Evolutionary conservation across 2,113 vertebrate genomes (phyloP).

Genomic region (Xiphorhynchus elegans): DNA sequence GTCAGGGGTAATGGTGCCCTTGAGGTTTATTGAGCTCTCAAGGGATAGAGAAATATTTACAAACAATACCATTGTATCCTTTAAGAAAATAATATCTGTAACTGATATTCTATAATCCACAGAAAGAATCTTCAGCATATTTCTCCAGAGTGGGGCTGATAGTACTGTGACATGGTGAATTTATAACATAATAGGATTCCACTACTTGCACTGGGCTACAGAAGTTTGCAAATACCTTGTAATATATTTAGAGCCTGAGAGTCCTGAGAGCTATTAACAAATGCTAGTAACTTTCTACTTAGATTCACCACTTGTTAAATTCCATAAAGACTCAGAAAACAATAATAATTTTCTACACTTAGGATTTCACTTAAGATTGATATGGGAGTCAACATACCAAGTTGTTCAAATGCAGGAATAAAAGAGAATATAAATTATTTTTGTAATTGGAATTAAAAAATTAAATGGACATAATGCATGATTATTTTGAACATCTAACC

Average conservation of each 20-base stretch:
- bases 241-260: not conserved
- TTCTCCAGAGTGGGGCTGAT: not conserved
- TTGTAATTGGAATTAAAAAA: not conserved
- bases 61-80: not conserved
- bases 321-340: not conserved
- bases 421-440: not conserved
- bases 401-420: not conserved
- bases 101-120: not conserved
- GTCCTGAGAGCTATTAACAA: not conserved
- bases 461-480: not conserved
- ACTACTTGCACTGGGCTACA: not conserved
- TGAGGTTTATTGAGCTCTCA: not conserved
- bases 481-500: not conserved
- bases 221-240: not conserved
- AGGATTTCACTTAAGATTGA: not conserved
- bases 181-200: not conserved
- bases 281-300: not conserved
- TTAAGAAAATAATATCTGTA: not conserved
- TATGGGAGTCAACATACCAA: not conserved
- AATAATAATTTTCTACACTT: not conserved
- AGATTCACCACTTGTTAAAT: not conserved
- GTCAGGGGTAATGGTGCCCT: not conserved
- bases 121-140: not conserved
- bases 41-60: not conserved
- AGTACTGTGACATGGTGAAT: not conserved